Conservation (phyloP, 2,113 vertebrate genomes). For the Cynopterus brachyotis region DNA sequence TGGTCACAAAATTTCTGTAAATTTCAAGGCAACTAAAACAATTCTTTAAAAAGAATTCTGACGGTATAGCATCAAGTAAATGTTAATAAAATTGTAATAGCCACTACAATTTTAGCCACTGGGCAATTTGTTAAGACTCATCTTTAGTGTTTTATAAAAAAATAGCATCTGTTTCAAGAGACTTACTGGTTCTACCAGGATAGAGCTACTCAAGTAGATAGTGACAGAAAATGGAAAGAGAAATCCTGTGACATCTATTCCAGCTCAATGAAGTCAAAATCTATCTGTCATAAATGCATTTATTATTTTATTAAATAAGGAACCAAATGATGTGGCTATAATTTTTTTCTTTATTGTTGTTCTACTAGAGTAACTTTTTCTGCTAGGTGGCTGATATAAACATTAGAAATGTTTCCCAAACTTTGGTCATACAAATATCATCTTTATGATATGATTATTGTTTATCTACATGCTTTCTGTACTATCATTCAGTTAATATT, state of each 20-base stretch:
- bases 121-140: background rate
- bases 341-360: background rate
- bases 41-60: conserved; percentile 32
- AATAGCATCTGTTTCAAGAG: background rate
- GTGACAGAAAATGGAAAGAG: background rate
- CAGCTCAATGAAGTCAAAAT: background rate
- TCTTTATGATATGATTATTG: background rate
- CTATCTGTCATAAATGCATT: background rate
- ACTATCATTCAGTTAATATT: background rate
- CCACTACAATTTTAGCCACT: conserved; percentile 15
- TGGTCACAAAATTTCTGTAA: background rate
- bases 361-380: background rate
- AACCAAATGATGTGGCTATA: background rate
- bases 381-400: background rate
- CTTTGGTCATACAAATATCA: background rate
- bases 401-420: background rate
- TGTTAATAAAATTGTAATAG: conserved; percentile 13
- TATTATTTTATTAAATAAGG: conserved; percentile 39
- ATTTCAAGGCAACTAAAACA: background rate
- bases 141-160: conserved; percentile 24
- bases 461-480: background rate
- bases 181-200: background rate
- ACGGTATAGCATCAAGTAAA: background rate
- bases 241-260: background rate
- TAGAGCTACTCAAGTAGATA: background rate